Evolutionary conservation across 2,888 invertebrate genomes (phyloP).

Genomic region (Lithophane leautieri): DNA sequence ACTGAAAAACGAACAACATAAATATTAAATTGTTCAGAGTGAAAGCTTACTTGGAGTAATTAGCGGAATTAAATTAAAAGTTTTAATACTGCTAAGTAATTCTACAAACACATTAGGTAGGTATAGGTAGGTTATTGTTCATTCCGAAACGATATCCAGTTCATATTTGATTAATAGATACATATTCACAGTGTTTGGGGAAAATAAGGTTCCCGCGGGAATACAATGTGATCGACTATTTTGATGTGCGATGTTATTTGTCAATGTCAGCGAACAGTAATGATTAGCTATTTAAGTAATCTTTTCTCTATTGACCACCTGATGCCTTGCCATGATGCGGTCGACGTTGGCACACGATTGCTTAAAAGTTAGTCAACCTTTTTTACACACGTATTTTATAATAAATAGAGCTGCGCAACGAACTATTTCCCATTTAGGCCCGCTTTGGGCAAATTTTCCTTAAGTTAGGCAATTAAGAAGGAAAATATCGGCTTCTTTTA

Average conservation of each 20-base stretch:
- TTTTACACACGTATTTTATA: conserved; percentile 25
- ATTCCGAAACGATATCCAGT: conserved; percentile 7
- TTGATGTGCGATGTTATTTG: conserved; percentile 41
- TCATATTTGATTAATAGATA: conserved; percentile 35
- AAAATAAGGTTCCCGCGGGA: conserved; percentile 35
- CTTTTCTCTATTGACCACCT: conserved; percentile 25
- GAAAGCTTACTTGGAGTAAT: conserved; percentile 48
- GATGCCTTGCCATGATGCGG: not conserved
- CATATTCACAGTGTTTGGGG: conserved; percentile 5
- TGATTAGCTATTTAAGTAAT: conserved; percentile 33
- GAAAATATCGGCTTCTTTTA: conserved; percentile 45
- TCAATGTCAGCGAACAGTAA: conserved; percentile 45
- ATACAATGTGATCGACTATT: conserved; percentile 42
- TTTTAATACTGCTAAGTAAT: conserved; percentile 36
- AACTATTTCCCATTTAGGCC: conserved; percentile 45
- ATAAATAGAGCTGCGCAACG: conserved; percentile 25
- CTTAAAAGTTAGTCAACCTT: conserved; percentile 6
- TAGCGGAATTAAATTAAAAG: conserved; percentile 28
- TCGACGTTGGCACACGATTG: not conserved
- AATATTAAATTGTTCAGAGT: conserved; percentile 46
- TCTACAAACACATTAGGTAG: conserved; percentile 5
- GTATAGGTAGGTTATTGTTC: not conserved
- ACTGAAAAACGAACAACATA: conserved; percentile 39
- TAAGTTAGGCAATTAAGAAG: conserved; percentile 51
- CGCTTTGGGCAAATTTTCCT: conserved; percentile 21